These are phyloP conservation scores for Trichopria drosophilae DNA, from an alignment of 2,888 invertebrate genomes.

Conservation along the genomic window DNA sequence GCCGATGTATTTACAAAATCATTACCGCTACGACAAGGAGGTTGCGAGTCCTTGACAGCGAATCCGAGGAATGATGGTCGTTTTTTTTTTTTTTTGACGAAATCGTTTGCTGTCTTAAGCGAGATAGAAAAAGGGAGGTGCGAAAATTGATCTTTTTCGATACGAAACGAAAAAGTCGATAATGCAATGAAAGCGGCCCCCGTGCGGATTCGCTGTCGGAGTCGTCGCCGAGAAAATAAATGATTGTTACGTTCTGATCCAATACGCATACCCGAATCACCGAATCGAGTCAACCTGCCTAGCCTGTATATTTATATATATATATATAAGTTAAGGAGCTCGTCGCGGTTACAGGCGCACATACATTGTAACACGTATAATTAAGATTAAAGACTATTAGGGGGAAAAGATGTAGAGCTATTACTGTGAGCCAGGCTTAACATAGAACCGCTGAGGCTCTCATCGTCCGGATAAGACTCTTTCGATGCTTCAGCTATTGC, in stretches of 20 bases:
- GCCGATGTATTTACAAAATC: constrained; percentile 30
- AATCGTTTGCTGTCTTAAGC: constrained; percentile 9
- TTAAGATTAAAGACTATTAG: constrained; percentile 66
- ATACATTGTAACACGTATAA: constrained; percentile 50
- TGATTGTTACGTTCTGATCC: constrained; percentile 43
- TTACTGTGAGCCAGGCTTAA: constrained; percentile 93
- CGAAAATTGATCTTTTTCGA: too few relatives aligned
- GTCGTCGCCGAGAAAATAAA: constrained; percentile 33
- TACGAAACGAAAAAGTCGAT: too few relatives aligned
- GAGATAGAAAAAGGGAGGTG: too few relatives aligned
- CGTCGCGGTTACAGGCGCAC: constrained; percentile 51
- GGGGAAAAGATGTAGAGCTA: constrained; percentile 89
- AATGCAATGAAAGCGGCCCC: too few relatives aligned
- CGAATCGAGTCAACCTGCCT: constrained; percentile 36
- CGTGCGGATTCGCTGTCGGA: too few relatives aligned
- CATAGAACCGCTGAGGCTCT: constrained; percentile 92
- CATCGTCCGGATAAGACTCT: constrained; percentile 87
- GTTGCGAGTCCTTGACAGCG: too few relatives aligned
- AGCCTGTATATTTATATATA: constrained; percentile 37
- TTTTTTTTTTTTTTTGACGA: constrained; percentile 14
- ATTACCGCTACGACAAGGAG: constrained; percentile 3
- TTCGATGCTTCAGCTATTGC: constrained; percentile 90
- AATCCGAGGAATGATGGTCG: constrained; percentile 10
- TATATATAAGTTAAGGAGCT: constrained; percentile 45
- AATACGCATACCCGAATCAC: constrained; percentile 51